Conservation (phyloP, 35 echinoderm and acorn worm genomes). For the Heliocidaris erythrogramma region DNA sequence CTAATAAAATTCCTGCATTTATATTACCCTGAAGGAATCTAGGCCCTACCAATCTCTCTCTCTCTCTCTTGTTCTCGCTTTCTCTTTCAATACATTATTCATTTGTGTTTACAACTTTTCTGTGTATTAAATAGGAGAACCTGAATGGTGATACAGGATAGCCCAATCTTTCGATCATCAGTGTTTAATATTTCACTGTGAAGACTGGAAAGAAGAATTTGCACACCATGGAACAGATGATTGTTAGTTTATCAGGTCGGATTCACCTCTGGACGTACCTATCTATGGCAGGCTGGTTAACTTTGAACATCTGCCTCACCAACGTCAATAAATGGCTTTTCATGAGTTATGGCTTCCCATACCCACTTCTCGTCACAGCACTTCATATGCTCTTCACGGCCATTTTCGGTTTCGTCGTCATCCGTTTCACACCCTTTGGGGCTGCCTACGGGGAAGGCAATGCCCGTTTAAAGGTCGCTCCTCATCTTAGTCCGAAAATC, state of each 20-base stretch:
- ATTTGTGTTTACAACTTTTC: neutral
- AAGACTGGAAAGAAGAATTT: neutral
- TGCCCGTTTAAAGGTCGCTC: conserved; percentile 64
- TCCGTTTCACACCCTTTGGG: conserved; percentile 79
- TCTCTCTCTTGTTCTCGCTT: neutral
- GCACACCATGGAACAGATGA: conserved; percentile 21
- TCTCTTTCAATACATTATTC: neutral
- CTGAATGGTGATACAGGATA: neutral
- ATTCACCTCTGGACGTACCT: conserved; percentile 72
- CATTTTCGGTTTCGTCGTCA: conserved; percentile 59
- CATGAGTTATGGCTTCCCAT: conserved; percentile 69
- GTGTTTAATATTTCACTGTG: neutral
- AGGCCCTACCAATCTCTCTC: too few species aligned
- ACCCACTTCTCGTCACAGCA: conserved; percentile 83
- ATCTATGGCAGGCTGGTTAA: conserved; percentile 69
- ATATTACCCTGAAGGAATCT: too few species aligned
- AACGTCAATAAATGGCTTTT: conserved; percentile 99
- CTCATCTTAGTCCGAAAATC: conserved; percentile 60
- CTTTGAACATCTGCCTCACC: conserved; percentile 74
- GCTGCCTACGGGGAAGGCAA: conserved; percentile 66
- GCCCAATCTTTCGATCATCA: neutral
- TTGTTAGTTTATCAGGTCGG: conserved; percentile 57
- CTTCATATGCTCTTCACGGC: conserved; percentile 78
- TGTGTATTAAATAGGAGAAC: neutral
- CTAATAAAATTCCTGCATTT: too few species aligned